These are phyloP conservation scores for Amphipyra berbera DNA, from an alignment of 2,888 invertebrate species.

Conservation along the genomic window DNA sequence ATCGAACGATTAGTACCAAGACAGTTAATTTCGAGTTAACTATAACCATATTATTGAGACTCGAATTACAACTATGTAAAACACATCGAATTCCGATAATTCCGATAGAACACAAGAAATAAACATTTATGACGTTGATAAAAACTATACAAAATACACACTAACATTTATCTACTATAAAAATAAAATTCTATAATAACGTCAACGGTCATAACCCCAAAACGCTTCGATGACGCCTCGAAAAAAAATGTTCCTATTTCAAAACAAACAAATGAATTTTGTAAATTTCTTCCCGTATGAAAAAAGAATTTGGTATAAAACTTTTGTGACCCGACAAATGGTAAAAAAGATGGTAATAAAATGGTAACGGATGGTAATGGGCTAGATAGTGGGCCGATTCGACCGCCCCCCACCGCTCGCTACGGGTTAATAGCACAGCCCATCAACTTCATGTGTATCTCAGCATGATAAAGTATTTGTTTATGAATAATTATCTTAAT, in stretches of 20 bases:
- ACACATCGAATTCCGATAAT: constrained; percentile 36
- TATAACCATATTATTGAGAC: constrained; percentile 27
- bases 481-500: constrained; percentile 60
- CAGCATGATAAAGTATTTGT: constrained; percentile 59
- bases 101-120: constrained; percentile 39
- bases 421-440: constrained; percentile 54
- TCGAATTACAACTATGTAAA: constrained; percentile 33
- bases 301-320: constrained; percentile 41
- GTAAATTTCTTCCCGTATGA: constrained; percentile 20
- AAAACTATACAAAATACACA: constrained; percentile 28
- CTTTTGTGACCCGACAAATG: constrained; percentile 67
- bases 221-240: constrained; percentile 38
- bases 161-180: constrained; percentile 39
- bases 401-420: constrained; percentile 56
- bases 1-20: constrained; percentile 25
- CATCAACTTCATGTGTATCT: constrained; percentile 37
- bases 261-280: constrained; percentile 58
- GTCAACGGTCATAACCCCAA: constrained; percentile 38
- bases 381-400: constrained; percentile 56
- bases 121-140: constrained; percentile 52
- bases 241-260: constrained; percentile 37
- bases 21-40: constrained; percentile 31
- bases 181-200: constrained; percentile 50
- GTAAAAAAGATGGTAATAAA: constrained; percentile 70
- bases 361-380: constrained; percentile 74